Evolutionary conservation across 1,140 invertebrate species (phyloP), one percentile per base, ranked within the genome.

Genomic region (Latrodectus geometricus): DNA sequence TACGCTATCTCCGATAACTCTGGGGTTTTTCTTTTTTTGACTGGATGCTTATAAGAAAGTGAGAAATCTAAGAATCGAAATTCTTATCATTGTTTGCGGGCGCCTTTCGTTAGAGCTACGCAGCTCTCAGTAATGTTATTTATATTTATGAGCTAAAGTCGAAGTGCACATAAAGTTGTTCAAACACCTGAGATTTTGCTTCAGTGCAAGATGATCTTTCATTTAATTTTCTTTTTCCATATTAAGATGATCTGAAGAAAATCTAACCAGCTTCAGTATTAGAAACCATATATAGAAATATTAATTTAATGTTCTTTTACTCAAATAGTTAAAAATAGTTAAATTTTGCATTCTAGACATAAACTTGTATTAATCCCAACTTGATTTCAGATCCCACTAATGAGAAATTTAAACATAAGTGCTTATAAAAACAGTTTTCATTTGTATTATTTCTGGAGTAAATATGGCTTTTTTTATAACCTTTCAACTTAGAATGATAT

Each of bases 11-110:
- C 14, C 23, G 61, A 35, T 78, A 78, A 78, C 66, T 78, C 65
- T 20, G n/a, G 15, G 49, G 48, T 65, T 48, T 8, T 20, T 15
- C 23, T 35, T 20, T 20, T 49, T 66, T 20, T 20, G 66, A 68
- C 61, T 48, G 15, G 11, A 11, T 68, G 9, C 35, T 68, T 66
- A 66, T 17, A 48, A 15, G 17, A 56, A 23, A 48, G n/a, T 23
- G 20, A 61, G 35, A 80, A 69, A 52, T 70, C 61, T 35, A 68
- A 68, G 77, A 66, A 74, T 52, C n/a, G n/a, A 66, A 83, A 65
- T 83, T 69, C 81, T 66, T 75, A 83, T 73, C 23, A 20, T 73
- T 61, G 52, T 82, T 70, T 69, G 48, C 66, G 78, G 48, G 50
- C 21, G 17, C 11, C 70, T 73, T 56, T 72, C 80, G 80, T 82